Evolutionary conservation across 2,888 invertebrate species (phyloP), one percentile per base, ranked within the genome.

Genomic region (Malthinus seriepunctatus): DNA sequence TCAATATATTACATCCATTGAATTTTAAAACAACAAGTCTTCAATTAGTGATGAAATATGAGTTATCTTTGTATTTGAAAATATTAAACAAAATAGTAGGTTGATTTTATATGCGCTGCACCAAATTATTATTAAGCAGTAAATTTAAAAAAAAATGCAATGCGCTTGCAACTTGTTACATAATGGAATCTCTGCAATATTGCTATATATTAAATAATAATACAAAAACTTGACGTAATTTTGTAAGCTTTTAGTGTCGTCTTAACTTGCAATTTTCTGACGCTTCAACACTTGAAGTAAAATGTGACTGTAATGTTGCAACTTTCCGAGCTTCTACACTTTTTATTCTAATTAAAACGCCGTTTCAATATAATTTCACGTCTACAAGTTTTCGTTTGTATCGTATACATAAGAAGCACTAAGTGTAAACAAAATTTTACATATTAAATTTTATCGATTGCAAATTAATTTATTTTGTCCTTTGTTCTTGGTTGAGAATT

Each of bases 261-360:
- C 32, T 42, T 55, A 55, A 55, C 48, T 23, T 56, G 56, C 56
- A 56, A 50, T 51, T 56, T 56, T 56, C 15, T 42, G 23, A 15
- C 39, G 23, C 23, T 42, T 42, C 23, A 15, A 23, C 23, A 42
- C 14, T 42, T 42, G 23, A 14, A 42, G 39, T 42, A 9, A 38
- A 38, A 38, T 38, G 38, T 38, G 8, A 37, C 38, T 14, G n/a
- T n/a, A 23, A 14, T 14, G 23, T 42, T 42, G 23, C 39, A 42
- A 42, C 39, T 42, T 23, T 23, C 39, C 14, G 33, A 46, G 37
- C 51, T 45, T 50, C 38, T 37, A 51, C 37, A 50, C 48, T 42
- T 44, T 55, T 55, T 55, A 55, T 42, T 12, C 34, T 55, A 55
- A 55, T 55, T 55, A 55, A 55, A 55, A 8, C 15, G 45, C 10